A percentile compares a stretch with the other conserved stretches of the same genome.
phyloP scores from a whole-genome alignment of 2,113 vertebrate species.

The Phylloscopus trochilus region DNA sequence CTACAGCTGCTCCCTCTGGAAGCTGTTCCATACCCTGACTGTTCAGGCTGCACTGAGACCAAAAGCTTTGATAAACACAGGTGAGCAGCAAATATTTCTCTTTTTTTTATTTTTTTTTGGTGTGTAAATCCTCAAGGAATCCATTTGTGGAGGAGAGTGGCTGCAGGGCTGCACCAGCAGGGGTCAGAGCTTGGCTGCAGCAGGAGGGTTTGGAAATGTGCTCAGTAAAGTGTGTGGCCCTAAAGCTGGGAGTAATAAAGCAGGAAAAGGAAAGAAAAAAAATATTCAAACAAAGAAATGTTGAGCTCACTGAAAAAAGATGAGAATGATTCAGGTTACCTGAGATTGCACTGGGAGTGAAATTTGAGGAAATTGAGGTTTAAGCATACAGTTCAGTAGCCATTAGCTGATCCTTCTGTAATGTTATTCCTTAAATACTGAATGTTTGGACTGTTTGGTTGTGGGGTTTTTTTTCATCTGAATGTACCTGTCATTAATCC shows the following conservation, averaged over 20 bases:
- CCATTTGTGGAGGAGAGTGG: not conserved
- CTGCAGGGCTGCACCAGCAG: constrained; percentile 36
- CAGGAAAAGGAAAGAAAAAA: not conserved
- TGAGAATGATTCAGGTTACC: not conserved
- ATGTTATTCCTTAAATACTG: not conserved
- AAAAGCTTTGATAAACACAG: constrained; percentile 79
- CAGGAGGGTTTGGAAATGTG: not conserved
- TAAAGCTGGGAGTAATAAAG: not conserved
- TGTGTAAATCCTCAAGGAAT: not conserved
- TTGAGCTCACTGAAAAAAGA: not conserved
- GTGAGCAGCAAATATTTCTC: constrained; percentile 56
- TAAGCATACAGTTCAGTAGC: not conserved
- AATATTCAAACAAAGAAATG: not conserved
- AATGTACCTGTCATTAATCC: not conserved
- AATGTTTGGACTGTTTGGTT: not conserved
- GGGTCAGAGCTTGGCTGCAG: constrained; percentile 48
- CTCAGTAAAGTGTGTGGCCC: not conserved
- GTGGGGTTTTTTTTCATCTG: not conserved
- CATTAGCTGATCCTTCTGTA: not conserved
- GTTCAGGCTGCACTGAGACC: constrained; percentile 79
- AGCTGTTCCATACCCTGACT: constrained; percentile 87
- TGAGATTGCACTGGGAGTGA: not conserved
- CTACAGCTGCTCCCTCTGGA: constrained; percentile 93
- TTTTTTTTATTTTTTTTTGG: not conserved
- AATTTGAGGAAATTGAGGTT: not conserved